phyloP scores from a whole-genome alignment of 1,140 invertebrate genomes.

The Drosophila subpulchrella region DNA sequence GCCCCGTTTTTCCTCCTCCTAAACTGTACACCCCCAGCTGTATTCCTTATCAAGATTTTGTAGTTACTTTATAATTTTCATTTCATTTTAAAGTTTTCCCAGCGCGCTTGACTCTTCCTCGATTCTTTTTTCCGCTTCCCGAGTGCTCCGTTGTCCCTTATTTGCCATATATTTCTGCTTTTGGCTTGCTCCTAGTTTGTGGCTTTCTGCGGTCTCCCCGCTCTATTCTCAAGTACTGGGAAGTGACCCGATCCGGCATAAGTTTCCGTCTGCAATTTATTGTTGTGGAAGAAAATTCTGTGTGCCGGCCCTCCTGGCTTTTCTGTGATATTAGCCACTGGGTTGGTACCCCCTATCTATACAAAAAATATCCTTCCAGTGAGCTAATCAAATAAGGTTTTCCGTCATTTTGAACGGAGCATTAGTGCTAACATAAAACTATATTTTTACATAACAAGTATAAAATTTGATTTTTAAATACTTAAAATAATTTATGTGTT shows the following conservation, averaged over 20 bases:
- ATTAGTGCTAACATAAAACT: neutral
- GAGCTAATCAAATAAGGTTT: slow-evolving; percentile 39
- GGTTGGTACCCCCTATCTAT: slow-evolving; percentile 2
- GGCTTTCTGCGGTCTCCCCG: slow-evolving; percentile 25
- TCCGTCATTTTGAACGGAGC: slow-evolving; percentile 7
- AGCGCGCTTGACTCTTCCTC: slow-evolving; percentile 31
- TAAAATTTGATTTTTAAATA: too few species aligned
- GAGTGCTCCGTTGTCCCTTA: slow-evolving; percentile 35
- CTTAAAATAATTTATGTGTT: too few species aligned
- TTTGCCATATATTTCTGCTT: slow-evolving; percentile 64
- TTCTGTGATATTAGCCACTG: slow-evolving; percentile 17
- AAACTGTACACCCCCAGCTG: slow-evolving; percentile 14
- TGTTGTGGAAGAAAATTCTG: slow-evolving; percentile 29
- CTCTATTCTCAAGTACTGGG: slow-evolving; percentile 53
- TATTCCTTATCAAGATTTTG: slow-evolving; percentile 80
- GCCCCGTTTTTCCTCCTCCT: slow-evolving; percentile 14
- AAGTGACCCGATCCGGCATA: slow-evolving; percentile 66
- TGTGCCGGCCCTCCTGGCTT: slow-evolving; percentile 1
- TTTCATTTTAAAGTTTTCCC: slow-evolving; percentile 70
- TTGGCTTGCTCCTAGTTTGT: slow-evolving; percentile 14
- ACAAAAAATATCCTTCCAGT: slow-evolving; percentile 18
- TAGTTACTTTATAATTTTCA: slow-evolving; percentile 83
- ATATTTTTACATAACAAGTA: too few species aligned
- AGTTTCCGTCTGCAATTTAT: slow-evolving; percentile 72
- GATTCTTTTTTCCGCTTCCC: neutral